Evolutionary conservation across 1,140 invertebrate species (phyloP).

Genomic region (Mizuhopecten yessoensis): DNA sequence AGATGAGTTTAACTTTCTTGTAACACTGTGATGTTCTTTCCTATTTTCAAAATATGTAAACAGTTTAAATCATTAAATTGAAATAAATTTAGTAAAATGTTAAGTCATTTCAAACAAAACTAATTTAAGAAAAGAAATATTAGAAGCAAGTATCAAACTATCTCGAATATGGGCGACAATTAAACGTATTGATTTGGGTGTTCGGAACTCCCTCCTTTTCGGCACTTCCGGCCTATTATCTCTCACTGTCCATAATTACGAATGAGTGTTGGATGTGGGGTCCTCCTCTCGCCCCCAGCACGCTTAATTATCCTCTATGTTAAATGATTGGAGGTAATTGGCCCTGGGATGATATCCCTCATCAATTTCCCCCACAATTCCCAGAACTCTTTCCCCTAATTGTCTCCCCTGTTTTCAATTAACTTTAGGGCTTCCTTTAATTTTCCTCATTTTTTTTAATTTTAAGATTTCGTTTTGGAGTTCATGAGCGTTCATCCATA

Average conservation of each 20-base stretch:
- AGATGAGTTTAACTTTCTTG: no score
- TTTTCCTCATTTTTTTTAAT: neutral
- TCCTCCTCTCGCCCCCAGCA: neutral
- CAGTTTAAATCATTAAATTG: no score
- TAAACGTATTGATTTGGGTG: neutral
- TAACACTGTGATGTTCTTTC: no score
- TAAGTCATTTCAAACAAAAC: no score
- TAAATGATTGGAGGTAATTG: slow-evolving; percentile 6
- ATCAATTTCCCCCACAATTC: slow-evolving; percentile 21
- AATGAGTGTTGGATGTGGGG: neutral
- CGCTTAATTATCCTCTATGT: neutral
- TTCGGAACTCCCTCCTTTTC: neutral
- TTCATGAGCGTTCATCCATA: neutral
- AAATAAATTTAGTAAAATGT: no score
- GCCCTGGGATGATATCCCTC: neutral
- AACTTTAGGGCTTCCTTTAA: neutral
- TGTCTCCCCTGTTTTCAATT: neutral
- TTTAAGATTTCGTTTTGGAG: neutral
- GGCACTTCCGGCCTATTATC: neutral
- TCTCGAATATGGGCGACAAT: no score
- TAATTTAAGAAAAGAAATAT: no score
- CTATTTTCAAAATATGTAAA: no score
- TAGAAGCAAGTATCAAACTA: no score
- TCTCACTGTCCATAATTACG: neutral
- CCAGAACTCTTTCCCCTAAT: neutral